A percentile compares a stretch with the other conserved stretches of the same genome.
These are phyloP conservation scores for Rhynchophorus ferrugineus DNA, from an alignment of 1,140 invertebrate species.

Conservation along the genomic window DNA sequence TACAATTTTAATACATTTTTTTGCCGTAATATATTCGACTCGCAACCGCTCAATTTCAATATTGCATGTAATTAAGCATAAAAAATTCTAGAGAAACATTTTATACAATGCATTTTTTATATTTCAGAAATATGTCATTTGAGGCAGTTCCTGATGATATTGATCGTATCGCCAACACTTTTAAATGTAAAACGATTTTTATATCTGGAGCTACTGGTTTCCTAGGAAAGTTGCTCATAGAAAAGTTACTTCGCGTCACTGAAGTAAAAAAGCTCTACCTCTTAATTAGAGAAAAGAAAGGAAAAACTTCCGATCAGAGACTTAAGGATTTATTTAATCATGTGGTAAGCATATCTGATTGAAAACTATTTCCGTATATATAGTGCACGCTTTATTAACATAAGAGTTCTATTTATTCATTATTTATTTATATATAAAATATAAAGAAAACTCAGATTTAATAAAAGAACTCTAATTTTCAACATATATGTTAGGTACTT, in stretches of 20 bases:
- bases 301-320: constrained; percentile 61
- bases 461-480: too few relatives aligned
- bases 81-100: too few relatives aligned
- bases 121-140: too few relatives aligned
- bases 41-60: too few relatives aligned
- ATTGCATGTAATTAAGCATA: too few relatives aligned
- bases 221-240: constrained; percentile 73
- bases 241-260: constrained; percentile 66
- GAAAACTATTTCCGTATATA: not conserved
- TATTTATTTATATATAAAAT: not conserved
- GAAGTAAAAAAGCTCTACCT: constrained; percentile 66
- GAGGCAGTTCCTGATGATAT: too few relatives aligned
- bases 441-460: too few relatives aligned
- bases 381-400: not conserved
- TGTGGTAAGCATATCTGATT: constrained; percentile 45
- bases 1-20: too few relatives aligned
- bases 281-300: constrained; percentile 71
- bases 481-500: too few relatives aligned
- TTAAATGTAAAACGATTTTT: constrained; percentile 48
- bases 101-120: too few relatives aligned
- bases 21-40: too few relatives aligned
- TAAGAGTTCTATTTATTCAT: not conserved
- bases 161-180: constrained; percentile 22
- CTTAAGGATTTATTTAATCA: constrained; percentile 62
- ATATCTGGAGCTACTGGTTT: constrained; percentile 52